Evolutionary conservation across 2,888 invertebrate species (phyloP).

Genomic region (Lamproptera curius): DNA sequence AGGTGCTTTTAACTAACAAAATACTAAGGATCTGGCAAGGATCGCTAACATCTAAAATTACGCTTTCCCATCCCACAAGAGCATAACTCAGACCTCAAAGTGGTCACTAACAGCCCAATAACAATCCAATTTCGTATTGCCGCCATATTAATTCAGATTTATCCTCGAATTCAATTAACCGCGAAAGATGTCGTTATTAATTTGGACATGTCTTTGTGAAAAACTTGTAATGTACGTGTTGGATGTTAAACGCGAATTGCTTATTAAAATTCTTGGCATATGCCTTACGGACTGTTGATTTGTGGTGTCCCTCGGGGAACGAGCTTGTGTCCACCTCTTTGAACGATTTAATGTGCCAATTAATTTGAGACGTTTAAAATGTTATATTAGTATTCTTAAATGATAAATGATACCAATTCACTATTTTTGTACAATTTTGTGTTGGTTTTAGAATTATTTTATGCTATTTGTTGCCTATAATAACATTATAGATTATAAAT

Average conservation of each 20-base stretch:
- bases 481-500: no score
- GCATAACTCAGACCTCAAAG: conserved; percentile 45
- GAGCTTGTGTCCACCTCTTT: conserved; percentile 2
- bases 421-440: no score
- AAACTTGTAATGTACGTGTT: conserved; percentile 33
- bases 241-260: conserved; percentile 73
- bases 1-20: no score
- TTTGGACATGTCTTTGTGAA: conserved; percentile 34
- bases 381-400: no score
- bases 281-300: conserved; percentile 24
- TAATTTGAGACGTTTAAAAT: no score
- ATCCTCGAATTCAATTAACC: conserved; percentile 59
- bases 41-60: conserved; percentile 22
- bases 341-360: conserved; percentile 9
- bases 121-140: conserved; percentile 44
- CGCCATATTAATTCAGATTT: conserved; percentile 54
- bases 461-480: no score
- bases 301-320: conserved; percentile 4
- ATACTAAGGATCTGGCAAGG: no score
- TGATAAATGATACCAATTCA: no score
- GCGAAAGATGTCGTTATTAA: conserved; percentile 46
- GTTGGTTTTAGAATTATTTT: no score
- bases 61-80: conserved; percentile 23
- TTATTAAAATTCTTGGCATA: conserved; percentile 70
- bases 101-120: conserved; percentile 45